Percentiles rank a stretch among this genome's conserved stretches.
phyloP scores from a whole-genome alignment of 37 sponge, comb jelly and placozoan genomes.

The Beroe forskalii region DNA sequence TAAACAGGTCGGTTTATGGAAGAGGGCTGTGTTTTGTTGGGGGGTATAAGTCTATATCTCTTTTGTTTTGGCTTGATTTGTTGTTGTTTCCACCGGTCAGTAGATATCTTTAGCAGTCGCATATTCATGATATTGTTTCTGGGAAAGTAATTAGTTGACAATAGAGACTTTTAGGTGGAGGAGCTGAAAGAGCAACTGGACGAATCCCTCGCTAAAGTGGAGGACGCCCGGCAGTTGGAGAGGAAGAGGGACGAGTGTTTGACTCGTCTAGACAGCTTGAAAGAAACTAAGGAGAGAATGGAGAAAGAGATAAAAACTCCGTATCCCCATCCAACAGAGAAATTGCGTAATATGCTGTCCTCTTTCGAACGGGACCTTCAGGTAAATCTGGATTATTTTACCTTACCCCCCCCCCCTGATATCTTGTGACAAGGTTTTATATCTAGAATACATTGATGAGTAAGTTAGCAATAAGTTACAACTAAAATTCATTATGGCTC shows the following conservation, averaged over 20 bases:
- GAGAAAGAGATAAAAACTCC: constrained; percentile 37
- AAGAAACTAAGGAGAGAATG: constrained; percentile 73
- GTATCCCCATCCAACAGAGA: constrained; percentile 47
- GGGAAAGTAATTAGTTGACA: too few species aligned
- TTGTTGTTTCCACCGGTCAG: too few species aligned
- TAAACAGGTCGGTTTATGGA: background rate
- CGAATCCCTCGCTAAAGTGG: constrained; percentile 72
- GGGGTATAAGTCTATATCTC: too few species aligned
- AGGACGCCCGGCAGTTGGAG: constrained; percentile 62
- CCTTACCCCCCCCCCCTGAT: too few species aligned
- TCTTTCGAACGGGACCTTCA: constrained; percentile 39
- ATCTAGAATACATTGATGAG: too few species aligned
- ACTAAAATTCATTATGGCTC: too few species aligned
- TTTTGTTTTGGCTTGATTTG: too few species aligned
- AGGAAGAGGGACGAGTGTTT: constrained; percentile 29
- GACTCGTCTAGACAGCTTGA: constrained; percentile 12
- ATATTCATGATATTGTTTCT: too few species aligned
- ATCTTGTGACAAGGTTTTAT: too few species aligned
- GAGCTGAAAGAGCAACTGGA: constrained; percentile 70
- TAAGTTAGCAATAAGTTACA: too few species aligned
- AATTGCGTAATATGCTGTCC: constrained; percentile 47
- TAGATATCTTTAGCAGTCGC: too few species aligned
- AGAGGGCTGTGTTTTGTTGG: too few species aligned
- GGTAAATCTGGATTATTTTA: background rate
- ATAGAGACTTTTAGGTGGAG: background rate